These are phyloP conservation scores for Merops nubicus DNA, from an alignment of 2,113 vertebrate genomes.

Conservation along the genomic window DNA sequence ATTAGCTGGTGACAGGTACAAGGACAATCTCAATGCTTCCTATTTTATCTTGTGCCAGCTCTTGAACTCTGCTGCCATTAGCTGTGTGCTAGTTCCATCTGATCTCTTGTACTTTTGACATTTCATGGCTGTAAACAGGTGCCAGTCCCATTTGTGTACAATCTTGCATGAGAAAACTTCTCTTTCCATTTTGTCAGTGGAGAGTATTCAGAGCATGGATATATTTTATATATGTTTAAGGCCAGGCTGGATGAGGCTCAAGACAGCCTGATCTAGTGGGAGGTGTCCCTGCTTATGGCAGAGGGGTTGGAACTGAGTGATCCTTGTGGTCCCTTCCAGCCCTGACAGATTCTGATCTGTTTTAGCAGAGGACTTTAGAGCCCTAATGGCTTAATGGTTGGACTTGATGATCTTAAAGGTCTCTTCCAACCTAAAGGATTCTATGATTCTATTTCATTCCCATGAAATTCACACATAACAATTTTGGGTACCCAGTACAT, in stretches of 20 bases:
- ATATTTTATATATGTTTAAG: too few species aligned
- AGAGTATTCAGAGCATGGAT: not conserved
- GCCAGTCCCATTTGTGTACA: not conserved
- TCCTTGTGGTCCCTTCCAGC: too few species aligned
- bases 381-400: too few species aligned
- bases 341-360: too few species aligned
- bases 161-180: not conserved
- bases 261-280: too few species aligned
- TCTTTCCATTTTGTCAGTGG: not conserved
- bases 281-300: too few species aligned
- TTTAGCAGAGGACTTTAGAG: too few species aligned
- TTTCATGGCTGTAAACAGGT: not conserved
- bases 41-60: not conserved
- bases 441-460: too few species aligned
- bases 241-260: too few species aligned
- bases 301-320: too few species aligned
- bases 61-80: not conserved
- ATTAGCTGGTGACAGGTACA: not conserved
- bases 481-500: not conserved
- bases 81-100: not conserved
- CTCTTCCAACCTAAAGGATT: too few species aligned
- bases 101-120: not conserved
- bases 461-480: not conserved
- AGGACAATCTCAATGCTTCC: not conserved
- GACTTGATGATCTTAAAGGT: too few species aligned